Evolutionary conservation across 2,113 vertebrate genomes (phyloP), one percentile per base, ranked within the genome.

Genomic region (Alectura lathami): DNA sequence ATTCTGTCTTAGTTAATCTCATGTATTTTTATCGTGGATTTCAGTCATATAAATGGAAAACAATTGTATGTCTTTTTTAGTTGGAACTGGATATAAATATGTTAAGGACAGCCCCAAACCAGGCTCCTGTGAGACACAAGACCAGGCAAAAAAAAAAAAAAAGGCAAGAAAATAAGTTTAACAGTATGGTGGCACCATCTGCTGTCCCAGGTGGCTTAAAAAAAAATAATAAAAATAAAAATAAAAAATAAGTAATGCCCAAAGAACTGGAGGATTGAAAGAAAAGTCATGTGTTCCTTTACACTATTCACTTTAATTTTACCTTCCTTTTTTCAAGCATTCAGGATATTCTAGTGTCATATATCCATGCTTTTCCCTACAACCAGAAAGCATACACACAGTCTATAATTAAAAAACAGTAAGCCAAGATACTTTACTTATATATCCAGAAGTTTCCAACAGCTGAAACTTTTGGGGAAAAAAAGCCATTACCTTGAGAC

Each of bases 131-230:
- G 26, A 77, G 21, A 76, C 17, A 43, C 34, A 83, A 34, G 26
- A 29, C 21, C 15, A 72, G 27, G 29, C 26, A 75, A 75, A 93
- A 91, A n/a, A n/a, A n/a, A n/a, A n/a, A n/a, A n/a, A n/a, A n/a
- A n/a, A n/a, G n/a, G n/a, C n/a, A n/a, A 81, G 43, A 75, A 83
- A 67, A 84, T 59, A 68, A 16, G 36, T 70, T 92, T 63, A 84
- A 42, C 70, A 81, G 5, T 50, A 30, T 60, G 18, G 68, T 84
- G 66, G 26, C 64, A 82, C 40, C 48, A 54, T 56, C 64, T 81
- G 51, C 43, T 4, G 2, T 60, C 24, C 34, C 91, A 84, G 43
- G 78, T 48, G 59, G 8, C 23, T 88, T 69, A 73, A 38, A 70
- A 87, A 76, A 88, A n/a, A n/a, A n/a, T n/a, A n/a, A n/a, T n/a